Evolutionary conservation across 1,140 invertebrate genomes (phyloP), one percentile per base, ranked within the genome.

Genomic region (Elymnias hypermnestra): DNA sequence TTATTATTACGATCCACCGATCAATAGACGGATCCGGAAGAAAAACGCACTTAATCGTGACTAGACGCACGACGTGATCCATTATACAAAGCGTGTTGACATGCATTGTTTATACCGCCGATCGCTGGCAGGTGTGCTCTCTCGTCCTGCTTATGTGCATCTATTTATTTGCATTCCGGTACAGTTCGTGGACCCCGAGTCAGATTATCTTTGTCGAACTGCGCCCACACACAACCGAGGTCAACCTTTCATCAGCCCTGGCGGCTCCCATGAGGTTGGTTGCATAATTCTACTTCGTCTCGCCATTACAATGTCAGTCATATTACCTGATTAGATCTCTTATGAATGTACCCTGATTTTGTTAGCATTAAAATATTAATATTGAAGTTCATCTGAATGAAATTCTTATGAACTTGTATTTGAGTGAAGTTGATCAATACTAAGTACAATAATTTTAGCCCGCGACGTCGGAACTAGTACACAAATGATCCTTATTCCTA

Each of bases 131-230:
- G 79, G 79, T 83, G 76, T 70, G 61, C 63, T 53, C 54, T 66
- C 52, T 68, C 65, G 65, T 76, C 78, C 70, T 76, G 71, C 71
- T 76, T 70, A 72, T 72, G 51, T 62, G 62, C 58, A 72, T 73
- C 57, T 72, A 83, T 83, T 78, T 79, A 76, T 79, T 83, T 78
- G 71, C 78, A 75, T 78, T 75, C 75, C 72, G 56, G 59, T 65
- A 55, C 62, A 74, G 73, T 77, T 77, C 72, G 67, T 74, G 66
- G 62, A 77, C 70, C 70, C 59, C 63, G 53, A 57, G 31, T 60
- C 49, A 50, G 63, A 69, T 73, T 75, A 71, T 71, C 63, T 43
- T 44, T 74, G 62, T 76, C 68, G 63, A 64, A 53, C 44, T 43
- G 45, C 63, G 63, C 70, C 65, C 63, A 76, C 71, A 55, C 59